A percentile compares a stretch with the other conserved stretches of the same genome.
Conservation (phyloP, 2,888 invertebrate species). For the Diarsia brunnea region DNA sequence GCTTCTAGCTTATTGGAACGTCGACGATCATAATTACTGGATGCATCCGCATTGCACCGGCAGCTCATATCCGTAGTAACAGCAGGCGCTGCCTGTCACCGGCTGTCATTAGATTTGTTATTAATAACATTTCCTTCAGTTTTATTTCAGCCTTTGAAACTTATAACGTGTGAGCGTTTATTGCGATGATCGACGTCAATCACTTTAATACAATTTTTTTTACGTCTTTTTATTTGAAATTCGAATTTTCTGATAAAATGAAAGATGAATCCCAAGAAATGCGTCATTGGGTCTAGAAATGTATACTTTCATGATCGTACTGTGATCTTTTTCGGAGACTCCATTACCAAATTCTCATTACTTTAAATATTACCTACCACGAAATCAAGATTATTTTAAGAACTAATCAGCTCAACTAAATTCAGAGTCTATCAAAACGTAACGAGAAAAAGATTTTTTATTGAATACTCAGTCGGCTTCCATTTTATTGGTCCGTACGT, state of each 20-base stretch:
- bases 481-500: slow-evolving; percentile 66
- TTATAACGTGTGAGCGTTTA: slow-evolving; percentile 26
- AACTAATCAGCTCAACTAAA: slow-evolving; percentile 55
- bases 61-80: slow-evolving; percentile 57
- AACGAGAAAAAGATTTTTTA: slow-evolving; percentile 60
- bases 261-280: too few species aligned
- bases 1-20: slow-evolving; percentile 63
- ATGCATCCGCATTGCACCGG: slow-evolving; percentile 64
- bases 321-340: background rate
- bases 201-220: background rate
- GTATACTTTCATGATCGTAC: background rate
- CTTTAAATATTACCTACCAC: slow-evolving; percentile 2
- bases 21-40: slow-evolving; percentile 58
- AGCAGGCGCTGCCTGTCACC: slow-evolving; percentile 46
- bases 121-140: slow-evolving; percentile 60
- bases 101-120: slow-evolving; percentile 54
- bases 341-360: slow-evolving; percentile 4
- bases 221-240: background rate
- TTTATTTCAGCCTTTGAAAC: slow-evolving; percentile 56
- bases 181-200: background rate
- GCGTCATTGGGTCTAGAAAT: too few species aligned
- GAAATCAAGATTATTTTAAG: slow-evolving; percentile 33
- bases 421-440: slow-evolving; percentile 51
- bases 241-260: background rate
- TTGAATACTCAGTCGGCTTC: slow-evolving; percentile 57